Evolutionary conservation across 2,888 invertebrate species (phyloP), one percentile per base, ranked within the genome.

Genomic region (Cheilosia urbana): DNA sequence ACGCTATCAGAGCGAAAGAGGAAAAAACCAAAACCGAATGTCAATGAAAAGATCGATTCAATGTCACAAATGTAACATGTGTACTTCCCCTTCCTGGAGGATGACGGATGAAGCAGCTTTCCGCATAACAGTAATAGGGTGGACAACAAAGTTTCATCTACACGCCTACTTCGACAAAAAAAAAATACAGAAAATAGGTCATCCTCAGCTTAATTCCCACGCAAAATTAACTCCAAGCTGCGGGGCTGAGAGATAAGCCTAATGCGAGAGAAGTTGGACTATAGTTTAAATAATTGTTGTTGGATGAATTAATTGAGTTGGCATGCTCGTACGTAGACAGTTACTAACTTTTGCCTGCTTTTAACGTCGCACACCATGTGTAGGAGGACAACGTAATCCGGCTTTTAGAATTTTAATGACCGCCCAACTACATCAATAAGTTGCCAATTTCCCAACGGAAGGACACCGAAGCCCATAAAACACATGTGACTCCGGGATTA

Each of bases 201-300:
- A 17, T 7, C 55, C 19, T 2, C 30, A 27, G 37, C 19, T 19
- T 45, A 17, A 24, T 47, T 47, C 45, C 55, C n/a, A 47, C 63
- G 69, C 62, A 37, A 62, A 69, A 77, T 69, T 69, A 63, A 77
- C 62, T 47, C 62, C 57, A 69, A 77, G 69, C 47, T 55, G 69
- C 47, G 47, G 37, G 27, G 45, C 55, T 27, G 17, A 34, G 37
- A 47, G 37, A 40, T 27, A 15, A 19, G 24, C 27, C 13, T 2
- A 11, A 30, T 30, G 9, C 30, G 34, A 13, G 37, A n/a, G 6
- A 13, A 30, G 17, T 51, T 60, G 53, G 5, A 53, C 19, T 42
- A 53, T 63, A 62, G n/a, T 45, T 69, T n/a, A 9, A n/a, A 47
- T 47, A n/a, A 17, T 9, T 47, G 17, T 45, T 45, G 17, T 15